Evolutionary conservation across 2,113 vertebrate species (phyloP).

Genomic region (Corythornis cristatus): DNA sequence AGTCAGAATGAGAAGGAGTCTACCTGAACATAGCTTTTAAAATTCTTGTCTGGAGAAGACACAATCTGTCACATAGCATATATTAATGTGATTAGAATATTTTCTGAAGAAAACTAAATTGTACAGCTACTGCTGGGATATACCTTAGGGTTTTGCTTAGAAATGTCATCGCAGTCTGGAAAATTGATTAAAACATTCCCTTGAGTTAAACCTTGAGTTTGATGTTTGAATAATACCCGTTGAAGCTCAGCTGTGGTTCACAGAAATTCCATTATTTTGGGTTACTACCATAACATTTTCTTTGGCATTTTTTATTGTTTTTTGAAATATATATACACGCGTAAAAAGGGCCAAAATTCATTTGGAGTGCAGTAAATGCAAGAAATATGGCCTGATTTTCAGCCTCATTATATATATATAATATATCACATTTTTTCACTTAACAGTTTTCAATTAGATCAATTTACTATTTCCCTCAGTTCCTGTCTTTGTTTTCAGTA

Average conservation of each 20-base stretch:
- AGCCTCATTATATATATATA: background rate
- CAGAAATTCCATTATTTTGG: background rate
- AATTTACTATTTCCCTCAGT: background rate
- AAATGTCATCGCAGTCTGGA: constrained; percentile 21
- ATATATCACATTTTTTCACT: background rate
- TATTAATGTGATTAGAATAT: constrained; percentile 26
- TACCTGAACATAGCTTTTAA: background rate
- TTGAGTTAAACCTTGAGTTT: background rate
- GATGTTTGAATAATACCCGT: background rate
- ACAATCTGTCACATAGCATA: constrained; percentile 3
- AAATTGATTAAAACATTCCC: constrained; percentile 9
- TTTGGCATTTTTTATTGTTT: background rate
- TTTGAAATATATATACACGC: background rate
- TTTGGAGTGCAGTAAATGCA: background rate
- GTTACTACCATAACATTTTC: background rate
- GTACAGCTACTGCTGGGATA: background rate
- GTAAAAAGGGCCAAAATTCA: background rate
- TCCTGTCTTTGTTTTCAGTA: background rate
- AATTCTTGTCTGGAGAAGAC: background rate
- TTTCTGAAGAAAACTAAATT: constrained; percentile 35
- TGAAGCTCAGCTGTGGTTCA: background rate
- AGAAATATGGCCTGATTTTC: background rate
- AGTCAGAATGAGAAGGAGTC: background rate
- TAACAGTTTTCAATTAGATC: background rate
- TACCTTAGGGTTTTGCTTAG: constrained; percentile 14